Conservation (phyloP, 1,140 invertebrate species). For the Drosophila persimilis region DNA sequence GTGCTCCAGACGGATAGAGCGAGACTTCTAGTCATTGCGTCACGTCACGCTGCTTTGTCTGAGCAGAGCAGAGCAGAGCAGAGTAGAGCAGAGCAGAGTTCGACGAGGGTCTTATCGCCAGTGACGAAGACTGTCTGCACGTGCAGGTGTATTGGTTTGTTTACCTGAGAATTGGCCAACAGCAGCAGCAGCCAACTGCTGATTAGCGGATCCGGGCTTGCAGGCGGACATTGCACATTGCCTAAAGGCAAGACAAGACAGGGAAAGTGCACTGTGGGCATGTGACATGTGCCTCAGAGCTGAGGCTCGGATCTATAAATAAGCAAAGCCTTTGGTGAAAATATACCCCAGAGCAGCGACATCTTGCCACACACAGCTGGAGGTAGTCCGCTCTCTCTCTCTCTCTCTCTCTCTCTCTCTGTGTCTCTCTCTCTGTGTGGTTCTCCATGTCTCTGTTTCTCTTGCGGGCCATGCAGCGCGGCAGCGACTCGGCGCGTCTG, state of each 20-base stretch:
- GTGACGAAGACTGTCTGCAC: constrained; percentile 27
- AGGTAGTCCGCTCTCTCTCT: background rate
- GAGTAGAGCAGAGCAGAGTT: background rate
- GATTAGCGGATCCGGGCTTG: no score
- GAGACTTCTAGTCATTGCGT: constrained; percentile 12
- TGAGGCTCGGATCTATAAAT: constrained; percentile 32
- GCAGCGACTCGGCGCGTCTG: background rate
- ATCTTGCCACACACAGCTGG: constrained; percentile 7
- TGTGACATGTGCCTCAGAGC: constrained; percentile 12
- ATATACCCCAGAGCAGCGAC: constrained; percentile 1
- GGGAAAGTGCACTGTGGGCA: background rate
- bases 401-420: no score
- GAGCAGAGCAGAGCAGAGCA: background rate
- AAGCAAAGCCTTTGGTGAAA: constrained; percentile 31
- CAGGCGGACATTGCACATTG: no score
- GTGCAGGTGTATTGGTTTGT: constrained; percentile 21
- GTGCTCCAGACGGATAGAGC: no score
- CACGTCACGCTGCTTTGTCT: constrained; percentile 14
- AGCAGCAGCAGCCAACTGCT: background rate
- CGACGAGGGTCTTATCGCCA: constrained; percentile 10
- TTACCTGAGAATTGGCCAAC: background rate
- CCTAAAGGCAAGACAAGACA: constrained; percentile 21
- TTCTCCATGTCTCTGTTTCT: no score
- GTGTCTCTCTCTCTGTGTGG: no score
- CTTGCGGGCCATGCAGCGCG: no score